Conservation (phyloP, 2,888 invertebrate species). For the Drosophila subsilvestris region DNA sequence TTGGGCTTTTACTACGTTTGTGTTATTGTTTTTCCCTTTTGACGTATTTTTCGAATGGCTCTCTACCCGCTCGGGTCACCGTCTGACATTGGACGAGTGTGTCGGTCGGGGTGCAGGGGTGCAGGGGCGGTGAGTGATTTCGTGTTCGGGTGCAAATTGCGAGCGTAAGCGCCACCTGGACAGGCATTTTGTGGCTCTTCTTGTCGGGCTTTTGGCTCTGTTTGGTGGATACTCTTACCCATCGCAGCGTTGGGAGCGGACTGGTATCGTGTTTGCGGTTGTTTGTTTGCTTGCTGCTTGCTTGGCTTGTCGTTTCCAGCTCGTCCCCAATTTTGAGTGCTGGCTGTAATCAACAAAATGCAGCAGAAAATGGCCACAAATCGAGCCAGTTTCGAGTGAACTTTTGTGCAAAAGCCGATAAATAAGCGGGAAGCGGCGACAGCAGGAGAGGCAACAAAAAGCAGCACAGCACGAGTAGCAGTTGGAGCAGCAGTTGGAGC, state of each 20-base stretch:
- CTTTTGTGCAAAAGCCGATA: not conserved
- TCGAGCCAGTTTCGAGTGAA: slow-evolving; percentile 1
- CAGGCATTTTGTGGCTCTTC: not conserved
- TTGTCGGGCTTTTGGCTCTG: slow-evolving; percentile 11
- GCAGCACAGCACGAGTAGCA: not conserved
- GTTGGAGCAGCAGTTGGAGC: not conserved
- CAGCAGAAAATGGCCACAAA: not conserved
- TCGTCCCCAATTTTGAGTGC: not conserved
- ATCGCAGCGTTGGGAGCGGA: slow-evolving; percentile 1
- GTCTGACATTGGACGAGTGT: slow-evolving; percentile 1
- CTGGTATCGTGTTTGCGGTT: not conserved
- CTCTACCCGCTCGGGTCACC: not conserved
- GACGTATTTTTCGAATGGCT: slow-evolving; percentile 31
- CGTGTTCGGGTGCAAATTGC: not conserved
- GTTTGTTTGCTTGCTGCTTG: slow-evolving; percentile 4
- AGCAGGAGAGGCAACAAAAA: too few relatives aligned
- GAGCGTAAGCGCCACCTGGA: not conserved
- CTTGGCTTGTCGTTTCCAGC: not conserved
- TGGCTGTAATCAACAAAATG: not conserved
- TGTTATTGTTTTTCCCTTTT: slow-evolving; percentile 59
- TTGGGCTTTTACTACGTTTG: slow-evolving; percentile 38
- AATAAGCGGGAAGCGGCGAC: not conserved
- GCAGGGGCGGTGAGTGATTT: not conserved
- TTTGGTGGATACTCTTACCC: slow-evolving; percentile 4
- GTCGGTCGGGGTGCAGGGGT: not conserved